A percentile compares a stretch with the other conserved stretches of the same genome.
These are phyloP conservation scores for Bovichtus diacanthus DNA, from an alignment of 2,797 vertebrate species.

Conservation along the genomic window DNA sequence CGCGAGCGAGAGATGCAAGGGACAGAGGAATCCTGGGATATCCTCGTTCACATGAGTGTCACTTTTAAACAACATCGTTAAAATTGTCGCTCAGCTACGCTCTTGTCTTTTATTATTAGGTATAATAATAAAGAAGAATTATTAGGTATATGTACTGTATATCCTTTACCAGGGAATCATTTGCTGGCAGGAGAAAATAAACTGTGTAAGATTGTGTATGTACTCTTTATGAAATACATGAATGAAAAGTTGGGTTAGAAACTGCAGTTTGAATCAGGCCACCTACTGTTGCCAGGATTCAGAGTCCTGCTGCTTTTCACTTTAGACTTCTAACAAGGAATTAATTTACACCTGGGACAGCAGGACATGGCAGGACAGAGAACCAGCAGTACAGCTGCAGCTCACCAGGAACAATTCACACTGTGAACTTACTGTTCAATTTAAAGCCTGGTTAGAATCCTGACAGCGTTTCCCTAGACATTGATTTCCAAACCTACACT, in stretches of 20 bases:
- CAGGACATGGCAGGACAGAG: background rate
- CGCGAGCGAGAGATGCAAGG: too few species aligned
- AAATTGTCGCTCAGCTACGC: too few species aligned
- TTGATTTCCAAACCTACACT: background rate
- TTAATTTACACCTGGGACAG: conserved; percentile 21
- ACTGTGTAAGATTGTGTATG: background rate
- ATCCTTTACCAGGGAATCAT: too few species aligned
- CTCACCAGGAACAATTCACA: too few species aligned
- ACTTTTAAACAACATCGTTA: too few species aligned
- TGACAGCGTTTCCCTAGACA: background rate
- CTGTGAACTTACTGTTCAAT: background rate
- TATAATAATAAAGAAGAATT: too few species aligned
- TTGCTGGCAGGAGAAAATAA: too few species aligned
- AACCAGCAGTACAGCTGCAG: background rate
- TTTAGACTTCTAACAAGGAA: conserved; percentile 10
- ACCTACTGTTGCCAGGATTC: background rate
- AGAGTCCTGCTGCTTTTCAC: conserved; percentile 24
- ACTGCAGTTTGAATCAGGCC: background rate
- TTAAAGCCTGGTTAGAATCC: conserved; percentile 9
- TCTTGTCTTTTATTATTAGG: too few species aligned
- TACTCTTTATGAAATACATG: background rate
- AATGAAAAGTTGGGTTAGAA: background rate
- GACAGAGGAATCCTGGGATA: too few species aligned
- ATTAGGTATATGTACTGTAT: too few species aligned
- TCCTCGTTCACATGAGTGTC: too few species aligned